Evolutionary conservation across 2,888 invertebrate genomes (phyloP), one percentile per base, ranked within the genome.

Genomic region (Drosophila emarginata): DNA sequence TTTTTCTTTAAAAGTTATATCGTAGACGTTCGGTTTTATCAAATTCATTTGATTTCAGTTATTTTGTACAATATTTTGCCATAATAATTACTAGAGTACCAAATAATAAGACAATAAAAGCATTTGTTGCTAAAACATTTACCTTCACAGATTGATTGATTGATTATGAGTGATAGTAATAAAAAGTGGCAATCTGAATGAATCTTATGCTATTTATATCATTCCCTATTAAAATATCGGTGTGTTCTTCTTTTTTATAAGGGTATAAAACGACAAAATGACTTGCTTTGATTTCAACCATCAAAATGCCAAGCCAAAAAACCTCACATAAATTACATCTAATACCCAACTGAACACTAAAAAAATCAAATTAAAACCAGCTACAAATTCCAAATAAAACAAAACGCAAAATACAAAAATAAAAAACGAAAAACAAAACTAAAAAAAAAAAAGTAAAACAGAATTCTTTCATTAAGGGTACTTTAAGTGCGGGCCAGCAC

Each of bases 401-500:
- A 64, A 76, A 79, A 85, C 40, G 15, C 40, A 18, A 72, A 63
- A 54, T 53, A 58, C 23, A 21, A 39, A 39, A 39, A 57, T 14
- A 28, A 58, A 26, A 59, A 21, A 18, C 2, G 32, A 15, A 7
- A 18, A 2, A 45, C 2, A 45, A 15, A 45, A 15, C 15, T 9
- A 75, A 81, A 45, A 79, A 73, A 11, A 26, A 21, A 58, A 12
- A 50, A 40, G 9, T 9, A 45, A 45, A 45, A 45, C 7, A n/a
- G 12, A 45, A 51, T 67, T 67, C 83, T 71, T 87, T 85, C 77
- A 80, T 87, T 86, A 82, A 61, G 58, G 50, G 60, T 69, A 56
- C 69, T 84, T 83, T 80, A 87, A 84, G 79, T 87, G 83, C 79
- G 65, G 40, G 37, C 68, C 72, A 79, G 63, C 88, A 87, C 88